A percentile compares a stretch with the other conserved stretches of the same genome.
Conservation (phyloP, 2,113 vertebrate species). For the Lagenorhynchus albirostris region DNA sequence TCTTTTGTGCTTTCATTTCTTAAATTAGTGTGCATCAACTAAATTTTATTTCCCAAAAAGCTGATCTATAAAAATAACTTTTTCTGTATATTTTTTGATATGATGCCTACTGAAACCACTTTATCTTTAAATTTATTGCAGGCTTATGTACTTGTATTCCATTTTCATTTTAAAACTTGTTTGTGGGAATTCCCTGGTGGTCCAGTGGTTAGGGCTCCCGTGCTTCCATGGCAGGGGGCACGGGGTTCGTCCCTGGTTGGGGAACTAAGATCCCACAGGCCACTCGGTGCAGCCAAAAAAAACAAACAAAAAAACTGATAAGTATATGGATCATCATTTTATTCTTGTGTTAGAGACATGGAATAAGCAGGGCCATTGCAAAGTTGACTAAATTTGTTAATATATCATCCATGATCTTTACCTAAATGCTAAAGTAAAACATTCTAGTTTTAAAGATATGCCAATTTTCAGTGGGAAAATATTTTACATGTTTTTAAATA, state of each 20-base stretch:
- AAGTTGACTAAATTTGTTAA: neutral
- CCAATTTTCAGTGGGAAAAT: conserved; percentile 21
- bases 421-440: conserved; percentile 41
- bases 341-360: neutral
- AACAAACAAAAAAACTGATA: neutral
- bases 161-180: conserved; percentile 29
- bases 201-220: neutral
- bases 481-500: conserved; percentile 48
- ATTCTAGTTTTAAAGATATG: conserved; percentile 3
- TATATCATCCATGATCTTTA: neutral
- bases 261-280: too few relatives aligned
- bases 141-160: neutral
- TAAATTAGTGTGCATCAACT: neutral
- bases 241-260: neutral
- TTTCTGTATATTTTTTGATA: neutral
- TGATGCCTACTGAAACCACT: neutral
- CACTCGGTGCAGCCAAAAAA: neutral
- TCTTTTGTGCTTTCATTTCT: neutral
- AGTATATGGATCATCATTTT: neutral
- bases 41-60: conserved; percentile 36
- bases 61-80: neutral
- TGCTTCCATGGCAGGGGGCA: neutral
- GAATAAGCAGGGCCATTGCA: neutral
- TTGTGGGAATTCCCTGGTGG: neutral
- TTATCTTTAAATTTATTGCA: neutral